phyloP scores from a whole-genome alignment of 2,113 vertebrate species.

The Onychostruthus taczanowskii region DNA sequence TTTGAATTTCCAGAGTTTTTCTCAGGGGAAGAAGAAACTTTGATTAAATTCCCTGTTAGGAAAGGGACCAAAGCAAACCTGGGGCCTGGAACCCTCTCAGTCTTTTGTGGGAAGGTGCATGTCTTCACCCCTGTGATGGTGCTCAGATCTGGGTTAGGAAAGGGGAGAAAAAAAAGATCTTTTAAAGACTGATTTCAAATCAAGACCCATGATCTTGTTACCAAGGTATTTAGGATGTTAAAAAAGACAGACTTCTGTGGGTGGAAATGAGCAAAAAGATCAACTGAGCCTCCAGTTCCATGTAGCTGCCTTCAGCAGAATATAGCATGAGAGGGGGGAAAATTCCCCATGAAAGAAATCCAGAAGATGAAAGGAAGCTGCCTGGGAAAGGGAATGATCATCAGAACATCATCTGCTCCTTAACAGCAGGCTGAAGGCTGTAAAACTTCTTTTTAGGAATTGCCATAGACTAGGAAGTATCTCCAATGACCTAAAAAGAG shows the following conservation, averaged over 20 bases:
- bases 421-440: background rate
- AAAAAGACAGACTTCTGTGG: constrained; percentile 46
- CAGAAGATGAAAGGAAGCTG: background rate
- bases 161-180: background rate
- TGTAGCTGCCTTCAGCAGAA: constrained; percentile 27
- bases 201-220: constrained; percentile 49
- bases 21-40: background rate
- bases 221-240: constrained; percentile 46
- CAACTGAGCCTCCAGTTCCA: background rate
- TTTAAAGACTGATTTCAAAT: constrained; percentile 10
- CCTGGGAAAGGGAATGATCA: background rate
- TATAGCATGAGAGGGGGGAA: background rate
- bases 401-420: constrained; percentile 7
- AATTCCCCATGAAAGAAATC: background rate
- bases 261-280: constrained; percentile 50
- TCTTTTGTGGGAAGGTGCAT: background rate
- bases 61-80: background rate
- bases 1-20: background rate
- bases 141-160: background rate
- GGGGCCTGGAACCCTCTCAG: background rate
- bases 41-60: background rate
- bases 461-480: background rate
- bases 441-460: constrained; percentile 18
- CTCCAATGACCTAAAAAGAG: background rate
- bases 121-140: background rate